Base-by-base conservation (phyloP, 2,113 vertebrate species). In the Cephalopholis sonnerati region DNA sequence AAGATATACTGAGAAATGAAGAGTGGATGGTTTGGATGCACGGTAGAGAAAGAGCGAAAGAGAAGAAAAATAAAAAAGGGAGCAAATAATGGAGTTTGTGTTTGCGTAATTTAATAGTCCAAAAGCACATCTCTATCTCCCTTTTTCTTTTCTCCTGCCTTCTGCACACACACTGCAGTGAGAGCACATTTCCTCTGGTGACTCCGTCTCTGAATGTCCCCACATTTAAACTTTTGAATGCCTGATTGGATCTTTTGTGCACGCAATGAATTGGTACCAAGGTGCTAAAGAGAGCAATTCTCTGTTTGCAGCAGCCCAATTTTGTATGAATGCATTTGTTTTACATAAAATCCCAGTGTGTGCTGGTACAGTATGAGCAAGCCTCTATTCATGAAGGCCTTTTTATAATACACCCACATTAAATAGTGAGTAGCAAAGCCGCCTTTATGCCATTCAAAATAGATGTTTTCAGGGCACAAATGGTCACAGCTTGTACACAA, bases 181-280 rank as follows among this genome's bases (percentile, higher is more conserved):
- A 53, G 27, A 77, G 79, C 64, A 83, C 22, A 36, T 78, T 61
- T 77, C 25, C 58, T 32, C 36, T 54, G 62, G 32, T 54, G 44
- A 54, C 32, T 61, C 57, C 36, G 27, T 74, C 29, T 44, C 66
- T 88, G 57, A 87, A 77, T 80, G 41, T 44, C 48, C 15, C 6
- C 36, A 25, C 71, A 39, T 90, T 89, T 58, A 74, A 44, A 77
- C 63, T 74, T 68, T 48, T 50, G 50, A 62, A 20, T 63, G 63
- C 68, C 27, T 76, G 77, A 81, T 74, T 87, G 75, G 22, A 48
- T 88, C 71, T 80, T 88, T 88, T 88, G 81, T 92, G 68, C 16
- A n/a, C 7, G 41, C 2, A 5, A 36, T 92, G 85, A 91, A 89
- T 88, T 58, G 54, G 81, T 67, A 84, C 88, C 66, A 65, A 62